Evolutionary conservation across 2,797 vertebrate genomes (phyloP).

Genomic region (Eulemur coronatus): DNA sequence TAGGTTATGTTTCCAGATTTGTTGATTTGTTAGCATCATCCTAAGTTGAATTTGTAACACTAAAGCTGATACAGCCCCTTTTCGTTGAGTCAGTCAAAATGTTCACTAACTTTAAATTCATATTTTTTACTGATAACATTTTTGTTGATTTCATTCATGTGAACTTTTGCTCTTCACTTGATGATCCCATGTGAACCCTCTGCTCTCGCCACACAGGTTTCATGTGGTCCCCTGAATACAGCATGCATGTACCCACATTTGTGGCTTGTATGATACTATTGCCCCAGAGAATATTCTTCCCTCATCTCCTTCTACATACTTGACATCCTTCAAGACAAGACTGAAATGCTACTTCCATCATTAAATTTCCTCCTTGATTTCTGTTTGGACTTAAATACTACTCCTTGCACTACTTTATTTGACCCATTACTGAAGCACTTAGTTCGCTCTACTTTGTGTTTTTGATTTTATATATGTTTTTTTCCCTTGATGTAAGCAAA

Average conservation of each 20-base stretch:
- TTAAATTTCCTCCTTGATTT: neutral
- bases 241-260: neutral
- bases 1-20: neutral
- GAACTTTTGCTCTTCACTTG: neutral
- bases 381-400: neutral
- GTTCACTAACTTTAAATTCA: conserved; percentile 32
- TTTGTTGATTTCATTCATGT: neutral
- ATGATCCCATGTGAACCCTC: neutral
- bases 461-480: neutral
- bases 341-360: neutral
- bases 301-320: neutral
- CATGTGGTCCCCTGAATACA: neutral
- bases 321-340: neutral
- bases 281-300: neutral
- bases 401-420: neutral
- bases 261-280: neutral
- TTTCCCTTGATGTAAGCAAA: neutral
- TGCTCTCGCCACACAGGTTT: neutral
- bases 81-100: neutral
- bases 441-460: neutral
- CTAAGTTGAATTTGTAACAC: neutral
- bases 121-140: neutral
- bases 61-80: neutral
- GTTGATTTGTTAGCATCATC: neutral
- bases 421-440: neutral